These are phyloP conservation scores for cat (Felis catus) DNA, from an alignment of 2,113 vertebrate species.

Conservation along the genomic window DNA sequence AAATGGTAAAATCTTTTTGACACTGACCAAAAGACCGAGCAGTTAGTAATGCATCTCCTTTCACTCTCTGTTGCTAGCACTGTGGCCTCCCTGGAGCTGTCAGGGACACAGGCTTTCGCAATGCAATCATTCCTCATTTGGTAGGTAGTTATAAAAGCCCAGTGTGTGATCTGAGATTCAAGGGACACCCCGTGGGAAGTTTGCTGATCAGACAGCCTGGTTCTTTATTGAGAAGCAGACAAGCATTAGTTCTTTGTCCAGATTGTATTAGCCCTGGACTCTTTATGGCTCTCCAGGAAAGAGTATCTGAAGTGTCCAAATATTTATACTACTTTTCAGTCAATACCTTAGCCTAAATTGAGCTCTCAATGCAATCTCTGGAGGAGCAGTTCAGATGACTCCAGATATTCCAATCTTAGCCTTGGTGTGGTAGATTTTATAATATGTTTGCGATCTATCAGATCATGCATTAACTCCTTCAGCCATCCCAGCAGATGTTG, in stretches of 20 bases:
- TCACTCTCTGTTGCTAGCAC: background rate
- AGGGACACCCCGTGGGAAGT: background rate
- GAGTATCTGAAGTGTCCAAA: background rate
- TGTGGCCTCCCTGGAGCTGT: background rate
- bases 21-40: background rate
- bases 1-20: background rate
- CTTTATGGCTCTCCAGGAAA: background rate
- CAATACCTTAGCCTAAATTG: background rate
- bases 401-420: fast-evolving
- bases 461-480: background rate
- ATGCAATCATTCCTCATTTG: background rate
- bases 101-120: background rate
- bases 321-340: background rate
- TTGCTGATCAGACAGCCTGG: background rate
- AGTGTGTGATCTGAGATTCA: background rate
- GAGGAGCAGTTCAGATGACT: background rate
- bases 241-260: background rate
- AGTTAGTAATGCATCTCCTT: background rate
- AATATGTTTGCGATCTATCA: background rate
- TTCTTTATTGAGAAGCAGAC: background rate
- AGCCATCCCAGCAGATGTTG: background rate
- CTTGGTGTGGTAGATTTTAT: background rate
- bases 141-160: background rate
- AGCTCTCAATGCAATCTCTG: background rate
- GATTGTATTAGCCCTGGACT: background rate